phyloP scores from a whole-genome alignment of 2,888 invertebrate species.

The Zygothrica quintamaculata region DNA sequence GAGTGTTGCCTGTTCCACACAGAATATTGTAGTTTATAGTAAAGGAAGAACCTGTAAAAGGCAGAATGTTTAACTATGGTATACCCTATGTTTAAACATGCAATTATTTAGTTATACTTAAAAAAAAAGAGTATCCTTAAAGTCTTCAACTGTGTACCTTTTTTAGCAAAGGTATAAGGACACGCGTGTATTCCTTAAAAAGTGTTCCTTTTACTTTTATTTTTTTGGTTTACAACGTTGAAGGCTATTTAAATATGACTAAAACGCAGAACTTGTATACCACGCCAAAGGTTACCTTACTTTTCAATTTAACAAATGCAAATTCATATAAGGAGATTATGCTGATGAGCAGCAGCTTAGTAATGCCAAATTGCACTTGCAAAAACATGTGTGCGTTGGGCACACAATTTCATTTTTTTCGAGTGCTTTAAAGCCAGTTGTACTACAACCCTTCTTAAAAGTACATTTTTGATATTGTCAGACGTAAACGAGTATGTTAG shows the following conservation, averaged over 20 bases:
- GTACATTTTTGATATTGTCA: background rate
- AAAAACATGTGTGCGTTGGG: conserved; percentile 2
- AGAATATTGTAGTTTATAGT: conserved; percentile 53
- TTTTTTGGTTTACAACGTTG: conserved; percentile 21
- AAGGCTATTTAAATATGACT: conserved; percentile 21
- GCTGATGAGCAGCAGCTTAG: conserved; percentile 47
- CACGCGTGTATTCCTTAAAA: too few species aligned
- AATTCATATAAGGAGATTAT: conserved; percentile 49
- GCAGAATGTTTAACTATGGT: background rate
- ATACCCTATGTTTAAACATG: too few species aligned
- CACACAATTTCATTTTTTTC: conserved; percentile 30
- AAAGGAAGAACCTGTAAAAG: too few species aligned
- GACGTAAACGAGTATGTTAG: background rate
- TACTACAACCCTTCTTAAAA: too few species aligned
- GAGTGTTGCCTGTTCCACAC: conserved; percentile 43
- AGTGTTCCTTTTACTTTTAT: background rate
- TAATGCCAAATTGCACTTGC: conserved; percentile 25
- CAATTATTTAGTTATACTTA: too few species aligned
- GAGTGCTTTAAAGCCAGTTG: too few species aligned
- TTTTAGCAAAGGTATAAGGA: too few species aligned
- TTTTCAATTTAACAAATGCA: conserved; percentile 55
- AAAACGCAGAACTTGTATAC: conserved; percentile 14
- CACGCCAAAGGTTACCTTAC: conserved; percentile 12
- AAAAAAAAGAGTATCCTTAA: too few species aligned
- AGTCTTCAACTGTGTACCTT: too few species aligned